Percentiles rank a stretch among this genome's conserved stretches.
Evolutionary conservation across 2,113 vertebrate genomes (phyloP).

Genomic region (Camelus bactrianus): DNA sequence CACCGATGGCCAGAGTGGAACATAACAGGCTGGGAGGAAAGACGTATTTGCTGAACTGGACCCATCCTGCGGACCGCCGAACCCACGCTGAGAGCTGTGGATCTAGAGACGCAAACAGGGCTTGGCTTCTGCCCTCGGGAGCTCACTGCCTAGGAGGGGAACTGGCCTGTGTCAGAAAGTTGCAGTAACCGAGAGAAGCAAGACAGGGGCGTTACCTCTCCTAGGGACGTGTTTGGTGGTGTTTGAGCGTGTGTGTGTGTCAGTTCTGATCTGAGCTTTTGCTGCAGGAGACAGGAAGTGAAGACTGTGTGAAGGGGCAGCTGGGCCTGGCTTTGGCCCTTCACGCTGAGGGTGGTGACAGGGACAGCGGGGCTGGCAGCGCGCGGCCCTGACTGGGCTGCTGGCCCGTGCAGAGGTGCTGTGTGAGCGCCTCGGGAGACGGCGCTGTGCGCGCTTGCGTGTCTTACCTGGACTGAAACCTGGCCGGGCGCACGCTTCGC

Average conservation of each 20-base stretch:
- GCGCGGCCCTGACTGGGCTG: not conserved
- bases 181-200: not conserved
- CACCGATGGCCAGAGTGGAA: not conserved
- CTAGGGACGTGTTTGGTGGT: not conserved
- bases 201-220: not conserved
- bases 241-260: not conserved
- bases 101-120: not conserved
- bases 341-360: accelerated
- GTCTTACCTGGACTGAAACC: not conserved
- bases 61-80: not conserved
- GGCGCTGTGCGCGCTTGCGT: not conserved
- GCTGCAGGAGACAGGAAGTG: not conserved
- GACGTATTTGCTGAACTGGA: not conserved
- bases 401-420: not conserved
- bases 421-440: not conserved
- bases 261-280: not conserved
- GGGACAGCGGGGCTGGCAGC: not conserved
- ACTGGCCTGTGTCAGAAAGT: not conserved
- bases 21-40: not conserved
- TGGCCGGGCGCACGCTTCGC: not conserved
- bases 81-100: not conserved
- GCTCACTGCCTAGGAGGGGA: not conserved
- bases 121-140: not conserved
- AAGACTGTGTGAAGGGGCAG: not conserved
- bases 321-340: not conserved